Percentiles rank a stretch among this genome's conserved stretches.
Evolutionary conservation across 2,888 invertebrate species (phyloP).

Genomic region (Ochropleura plecta): DNA sequence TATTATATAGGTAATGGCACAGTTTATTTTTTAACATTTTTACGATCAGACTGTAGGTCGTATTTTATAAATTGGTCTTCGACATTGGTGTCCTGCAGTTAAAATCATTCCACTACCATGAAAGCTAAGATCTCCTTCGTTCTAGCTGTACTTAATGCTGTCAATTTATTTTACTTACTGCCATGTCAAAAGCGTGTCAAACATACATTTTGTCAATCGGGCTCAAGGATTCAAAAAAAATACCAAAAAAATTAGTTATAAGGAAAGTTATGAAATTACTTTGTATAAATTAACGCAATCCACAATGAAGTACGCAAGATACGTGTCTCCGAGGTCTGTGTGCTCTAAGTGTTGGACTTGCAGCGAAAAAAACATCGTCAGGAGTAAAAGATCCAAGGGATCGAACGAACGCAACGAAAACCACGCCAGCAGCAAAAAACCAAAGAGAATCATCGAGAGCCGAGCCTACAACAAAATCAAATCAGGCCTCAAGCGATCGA

Average conservation of each 20-base stretch:
- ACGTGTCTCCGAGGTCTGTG: not conserved
- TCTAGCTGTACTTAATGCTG: not conserved
- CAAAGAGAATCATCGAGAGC: not conserved
- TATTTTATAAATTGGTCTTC: too few species aligned
- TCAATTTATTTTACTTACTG: not conserved
- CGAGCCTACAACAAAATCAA: slow-evolving; percentile 68
- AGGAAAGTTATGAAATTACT: slow-evolving; percentile 36
- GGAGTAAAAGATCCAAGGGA: too few species aligned
- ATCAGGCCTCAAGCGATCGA: slow-evolving; percentile 69
- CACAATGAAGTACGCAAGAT: slow-evolving; percentile 43
- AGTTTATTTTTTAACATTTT: too few species aligned
- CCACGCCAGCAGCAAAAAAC: slow-evolving; percentile 62
- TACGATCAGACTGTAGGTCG: too few species aligned
- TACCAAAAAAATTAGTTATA: slow-evolving; percentile 28
- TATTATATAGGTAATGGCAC: too few species aligned
- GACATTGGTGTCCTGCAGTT: too few species aligned
- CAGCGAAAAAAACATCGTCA: not conserved
- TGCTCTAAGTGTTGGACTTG: slow-evolving; percentile 21
- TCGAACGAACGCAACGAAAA: not conserved
- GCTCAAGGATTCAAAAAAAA: slow-evolving; percentile 13
- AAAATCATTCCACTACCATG: not conserved
- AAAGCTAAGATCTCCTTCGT: slow-evolving; percentile 12
- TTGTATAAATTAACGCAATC: slow-evolving; percentile 11
- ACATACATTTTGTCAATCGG: slow-evolving; percentile 11
- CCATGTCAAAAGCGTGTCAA: slow-evolving; percentile 29